These are phyloP conservation scores for Eretmocerus hayati DNA, from an alignment of 2,888 invertebrate species.

Conservation along the genomic window DNA sequence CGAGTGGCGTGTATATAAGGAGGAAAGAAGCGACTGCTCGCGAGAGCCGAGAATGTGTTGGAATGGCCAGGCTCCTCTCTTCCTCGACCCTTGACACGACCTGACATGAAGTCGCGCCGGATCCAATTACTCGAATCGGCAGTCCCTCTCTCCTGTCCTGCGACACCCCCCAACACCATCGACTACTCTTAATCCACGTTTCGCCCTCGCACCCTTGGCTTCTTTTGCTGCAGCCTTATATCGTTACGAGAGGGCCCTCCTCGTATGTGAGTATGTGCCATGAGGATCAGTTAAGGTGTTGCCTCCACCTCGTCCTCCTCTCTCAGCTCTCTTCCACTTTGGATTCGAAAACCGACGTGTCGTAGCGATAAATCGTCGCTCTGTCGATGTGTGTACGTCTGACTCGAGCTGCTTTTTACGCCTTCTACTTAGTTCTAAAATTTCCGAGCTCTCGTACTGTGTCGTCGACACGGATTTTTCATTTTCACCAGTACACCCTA, in stretches of 20 bases:
- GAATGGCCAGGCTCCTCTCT: conserved; percentile 8
- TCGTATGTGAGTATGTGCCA: too few relatives aligned
- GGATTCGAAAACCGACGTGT: conserved; percentile 16
- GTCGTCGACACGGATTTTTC: neutral
- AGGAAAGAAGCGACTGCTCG: too few relatives aligned
- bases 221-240: too few relatives aligned
- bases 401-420: neutral
- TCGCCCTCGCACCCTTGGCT: neutral
- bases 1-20: too few relatives aligned
- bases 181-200: conserved; percentile 15
- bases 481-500: neutral
- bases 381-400: neutral
- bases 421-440: neutral
- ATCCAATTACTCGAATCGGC: conserved; percentile 30
- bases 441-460: too few relatives aligned
- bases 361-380: conserved; percentile 13
- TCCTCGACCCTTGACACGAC: conserved; percentile 8
- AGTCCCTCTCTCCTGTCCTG: conserved; percentile 5
- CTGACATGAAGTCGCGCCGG: conserved; percentile 17
- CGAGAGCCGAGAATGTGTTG: too few relatives aligned
- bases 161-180: neutral
- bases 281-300: too few relatives aligned
- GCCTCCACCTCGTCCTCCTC: neutral
- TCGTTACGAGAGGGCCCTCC: too few relatives aligned
- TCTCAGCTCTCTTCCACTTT: neutral